Base-by-base conservation (phyloP, 1,140 invertebrate genomes). In the Zaprionus davidi region DNA sequence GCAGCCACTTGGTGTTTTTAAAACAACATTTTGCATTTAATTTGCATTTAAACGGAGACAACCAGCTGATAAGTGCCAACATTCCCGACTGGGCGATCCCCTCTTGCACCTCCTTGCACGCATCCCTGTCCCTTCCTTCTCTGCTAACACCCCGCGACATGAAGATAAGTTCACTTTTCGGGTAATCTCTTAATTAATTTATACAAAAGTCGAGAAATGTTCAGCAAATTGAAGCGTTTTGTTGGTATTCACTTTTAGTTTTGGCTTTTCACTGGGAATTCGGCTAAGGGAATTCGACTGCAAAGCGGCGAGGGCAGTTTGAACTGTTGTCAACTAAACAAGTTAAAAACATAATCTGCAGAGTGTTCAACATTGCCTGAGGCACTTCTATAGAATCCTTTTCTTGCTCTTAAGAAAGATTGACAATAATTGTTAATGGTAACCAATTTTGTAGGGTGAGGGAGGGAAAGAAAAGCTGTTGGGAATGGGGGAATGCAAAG, bases 41-140 rank as follows among this genome's bases (percentile, higher is more conserved):
- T 84, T 84, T 84, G 82, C 82, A 85, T 85, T 85, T 84, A 55
- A 84, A 81, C 70, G 49, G 69, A 78, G 78, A 81, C 82, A 76
- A 84, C 38, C 63, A 76, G 57, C 70, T 73, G 74, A 76, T 72
- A 76, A 76, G 70, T 72, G 74, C 51, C 63, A 57, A 60, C 55
- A 71, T 53, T 65, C 55, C 44, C 13, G 20, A 38, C 26, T 28
- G 26, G 53, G 53, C 26, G 22, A n/a, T 56, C 5, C 6, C 6
- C 53, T 31, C 11, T 24, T 2, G 7, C n/a, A 17, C n/a, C 46
- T 11, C 46, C 17, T 11, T 28, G 15, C 12, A 5, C 26, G 7
- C 38, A 44, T 20, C 3, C 17, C 46, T 12, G 20, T 22, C 1
- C 20, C 20, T 4, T 2, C 0, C 20, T 6, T 0, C 7, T 22